These are phyloP conservation scores for Microctonus aethiopoides DNA, from an alignment of 2,888 invertebrate genomes.

Conservation along the genomic window DNA sequence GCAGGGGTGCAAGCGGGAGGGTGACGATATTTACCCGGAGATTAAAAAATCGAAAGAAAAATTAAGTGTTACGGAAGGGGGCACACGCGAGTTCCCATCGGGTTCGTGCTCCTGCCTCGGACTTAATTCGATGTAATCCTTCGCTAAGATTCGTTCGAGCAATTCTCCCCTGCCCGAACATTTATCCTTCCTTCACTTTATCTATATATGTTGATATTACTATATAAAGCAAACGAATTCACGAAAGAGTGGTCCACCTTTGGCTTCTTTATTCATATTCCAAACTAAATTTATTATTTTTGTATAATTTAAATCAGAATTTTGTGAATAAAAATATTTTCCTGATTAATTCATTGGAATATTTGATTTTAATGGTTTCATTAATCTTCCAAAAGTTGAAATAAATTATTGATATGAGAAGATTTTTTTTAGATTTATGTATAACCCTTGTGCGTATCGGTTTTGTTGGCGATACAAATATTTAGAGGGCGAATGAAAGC, in stretches of 20 bases:
- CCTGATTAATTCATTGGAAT: too few relatives aligned
- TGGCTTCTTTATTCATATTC: not conserved
- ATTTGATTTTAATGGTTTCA: too few relatives aligned
- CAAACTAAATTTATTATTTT: not conserved
- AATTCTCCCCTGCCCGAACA: not conserved
- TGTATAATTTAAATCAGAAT: too few relatives aligned
- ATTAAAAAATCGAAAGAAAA: conserved; percentile 68
- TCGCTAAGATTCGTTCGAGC: conserved; percentile 56
- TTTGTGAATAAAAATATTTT: too few relatives aligned
- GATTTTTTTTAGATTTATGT: too few relatives aligned
- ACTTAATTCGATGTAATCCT: conserved; percentile 66
- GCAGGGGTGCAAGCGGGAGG: conserved; percentile 42
- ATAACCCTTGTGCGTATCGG: conserved; percentile 12
- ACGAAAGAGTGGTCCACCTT: not conserved
- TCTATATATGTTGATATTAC: not conserved
- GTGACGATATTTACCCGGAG: conserved; percentile 66
- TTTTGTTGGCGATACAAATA: conserved; percentile 65
- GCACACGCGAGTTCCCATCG: conserved; percentile 48
- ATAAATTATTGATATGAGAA: too few relatives aligned
- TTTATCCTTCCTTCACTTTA: not conserved
- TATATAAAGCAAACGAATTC: not conserved
- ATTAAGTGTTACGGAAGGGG: conserved; percentile 68
- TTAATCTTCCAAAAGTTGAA: too few relatives aligned
- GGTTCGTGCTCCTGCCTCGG: conserved; percentile 45
- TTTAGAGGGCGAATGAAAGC: conserved; percentile 59